phyloP scores from a whole-genome alignment of 2,888 invertebrate genomes.

The Liodrosophila aerea region DNA sequence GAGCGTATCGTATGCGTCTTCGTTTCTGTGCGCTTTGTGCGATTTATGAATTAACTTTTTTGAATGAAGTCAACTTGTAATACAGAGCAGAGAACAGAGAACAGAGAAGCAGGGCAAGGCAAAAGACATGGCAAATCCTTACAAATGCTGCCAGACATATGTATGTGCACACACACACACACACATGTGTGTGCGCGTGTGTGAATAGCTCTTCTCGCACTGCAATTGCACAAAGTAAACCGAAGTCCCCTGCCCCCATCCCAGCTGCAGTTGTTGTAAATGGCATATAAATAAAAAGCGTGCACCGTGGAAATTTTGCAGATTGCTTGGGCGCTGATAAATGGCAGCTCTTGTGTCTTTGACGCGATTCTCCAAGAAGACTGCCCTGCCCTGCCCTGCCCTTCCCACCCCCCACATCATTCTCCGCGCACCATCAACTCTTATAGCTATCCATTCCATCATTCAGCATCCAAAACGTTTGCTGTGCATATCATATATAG shows the following conservation, averaged over 20 bases:
- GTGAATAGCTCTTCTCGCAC: not conserved
- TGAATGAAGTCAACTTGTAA: slow-evolving; percentile 72
- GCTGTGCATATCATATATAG: slow-evolving; percentile 60
- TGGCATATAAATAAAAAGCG: slow-evolving; percentile 51
- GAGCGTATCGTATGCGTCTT: slow-evolving; percentile 43
- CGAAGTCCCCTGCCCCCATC: slow-evolving; percentile 2
- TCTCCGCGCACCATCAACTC: not conserved
- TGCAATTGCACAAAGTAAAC: slow-evolving; percentile 53
- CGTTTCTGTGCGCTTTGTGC: slow-evolving; percentile 73
- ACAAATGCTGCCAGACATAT: slow-evolving; percentile 72
- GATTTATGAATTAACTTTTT: slow-evolving; percentile 76
- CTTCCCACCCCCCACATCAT: not conserved
- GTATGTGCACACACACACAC: slow-evolving; percentile 16
- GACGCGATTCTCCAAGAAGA: slow-evolving; percentile 38
- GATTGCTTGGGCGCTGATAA: slow-evolving; percentile 64
- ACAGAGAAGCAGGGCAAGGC: slow-evolving; percentile 3
- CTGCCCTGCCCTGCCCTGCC: no score
- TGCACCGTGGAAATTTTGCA: slow-evolving; percentile 46
- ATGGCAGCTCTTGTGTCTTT: slow-evolving; percentile 56
- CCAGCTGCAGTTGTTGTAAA: slow-evolving; percentile 31
- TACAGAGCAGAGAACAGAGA: slow-evolving; percentile 15
- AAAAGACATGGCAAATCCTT: slow-evolving; percentile 65
- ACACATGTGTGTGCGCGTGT: not conserved
- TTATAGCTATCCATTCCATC: not conserved
- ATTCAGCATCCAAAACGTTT: not conserved